These are phyloP conservation scores for Camelus bactrianus DNA, from an alignment of 2,113 vertebrate species.

Conservation along the genomic window DNA sequence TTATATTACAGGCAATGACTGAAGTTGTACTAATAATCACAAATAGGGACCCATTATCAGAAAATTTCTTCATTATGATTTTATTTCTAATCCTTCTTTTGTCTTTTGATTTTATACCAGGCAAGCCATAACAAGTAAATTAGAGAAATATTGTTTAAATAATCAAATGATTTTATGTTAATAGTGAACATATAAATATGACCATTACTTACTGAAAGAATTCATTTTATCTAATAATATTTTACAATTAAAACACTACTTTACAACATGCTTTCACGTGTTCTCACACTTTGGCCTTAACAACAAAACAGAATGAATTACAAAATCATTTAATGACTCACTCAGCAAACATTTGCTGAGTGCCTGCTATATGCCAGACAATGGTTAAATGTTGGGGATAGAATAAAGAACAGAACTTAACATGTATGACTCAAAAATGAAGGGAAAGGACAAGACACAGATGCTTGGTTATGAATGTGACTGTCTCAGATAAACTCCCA, in stretches of 20 bases:
- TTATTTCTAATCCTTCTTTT: slow-evolving; percentile 37
- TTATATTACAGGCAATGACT: not conserved
- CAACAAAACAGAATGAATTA: not conserved
- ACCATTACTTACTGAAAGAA: not conserved
- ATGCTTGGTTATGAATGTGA: not conserved
- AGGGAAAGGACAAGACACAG: not conserved
- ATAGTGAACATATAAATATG: slow-evolving; percentile 22
- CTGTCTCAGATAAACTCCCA: not conserved
- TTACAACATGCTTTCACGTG: slow-evolving; percentile 35
- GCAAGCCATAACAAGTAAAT: not conserved
- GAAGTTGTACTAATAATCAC: not conserved
- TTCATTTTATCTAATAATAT: not conserved
- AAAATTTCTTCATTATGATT: slow-evolving; percentile 24
- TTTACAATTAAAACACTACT: not conserved
- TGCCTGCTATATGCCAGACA: not conserved
- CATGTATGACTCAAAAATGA: not conserved
- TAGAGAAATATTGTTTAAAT: slow-evolving; percentile 30
- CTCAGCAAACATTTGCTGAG: not conserved
- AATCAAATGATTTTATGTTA: slow-evolving; percentile 45
- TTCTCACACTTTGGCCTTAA: not conserved
- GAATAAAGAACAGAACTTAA: not conserved
- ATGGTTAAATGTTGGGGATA: not conserved
- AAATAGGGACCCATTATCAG: not conserved
- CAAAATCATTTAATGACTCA: not conserved
- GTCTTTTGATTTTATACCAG: not conserved